Evolutionary conservation across 2,797 vertebrate species (phyloP).

Genomic region (Garrulus glandarius): DNA sequence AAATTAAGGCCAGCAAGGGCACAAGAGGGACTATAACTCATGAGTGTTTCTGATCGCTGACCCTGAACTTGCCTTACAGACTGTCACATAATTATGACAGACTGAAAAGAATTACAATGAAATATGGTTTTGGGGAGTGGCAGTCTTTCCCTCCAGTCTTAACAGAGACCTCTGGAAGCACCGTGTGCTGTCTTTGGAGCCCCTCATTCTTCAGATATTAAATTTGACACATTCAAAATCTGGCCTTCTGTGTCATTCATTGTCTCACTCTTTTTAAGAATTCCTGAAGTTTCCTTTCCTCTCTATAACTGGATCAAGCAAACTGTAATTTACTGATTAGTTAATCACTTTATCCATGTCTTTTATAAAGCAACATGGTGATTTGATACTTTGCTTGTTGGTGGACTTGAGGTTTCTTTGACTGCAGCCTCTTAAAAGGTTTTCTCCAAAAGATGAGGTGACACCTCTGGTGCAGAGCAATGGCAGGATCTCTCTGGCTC

Average conservation of each 20-base stretch:
- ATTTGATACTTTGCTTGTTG: not conserved
- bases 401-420: not conserved
- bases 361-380: not conserved
- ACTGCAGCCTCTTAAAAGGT: not conserved
- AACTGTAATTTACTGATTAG: not conserved
- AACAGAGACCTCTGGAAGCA: not conserved
- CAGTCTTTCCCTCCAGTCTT: not conserved
- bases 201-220: not conserved
- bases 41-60: slow-evolving; percentile 60
- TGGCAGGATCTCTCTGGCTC: not conserved
- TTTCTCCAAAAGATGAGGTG: not conserved
- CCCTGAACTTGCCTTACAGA: slow-evolving; percentile 58
- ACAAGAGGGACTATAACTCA: slow-evolving; percentile 50
- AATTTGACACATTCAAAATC: not conserved
- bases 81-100: slow-evolving; percentile 47
- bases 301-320: not conserved
- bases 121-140: not conserved
- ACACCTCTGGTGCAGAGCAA: not conserved
- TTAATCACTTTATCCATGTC: not conserved
- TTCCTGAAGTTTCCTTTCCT: not conserved
- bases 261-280: not conserved
- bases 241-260: not conserved
- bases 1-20: slow-evolving; percentile 61
- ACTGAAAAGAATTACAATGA: slow-evolving; percentile 3
- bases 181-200: not conserved